These are phyloP conservation scores for Apostichopus japonicus DNA, from an alignment of 35 echinoderm and acorn worm species.

Conservation along the genomic window DNA sequence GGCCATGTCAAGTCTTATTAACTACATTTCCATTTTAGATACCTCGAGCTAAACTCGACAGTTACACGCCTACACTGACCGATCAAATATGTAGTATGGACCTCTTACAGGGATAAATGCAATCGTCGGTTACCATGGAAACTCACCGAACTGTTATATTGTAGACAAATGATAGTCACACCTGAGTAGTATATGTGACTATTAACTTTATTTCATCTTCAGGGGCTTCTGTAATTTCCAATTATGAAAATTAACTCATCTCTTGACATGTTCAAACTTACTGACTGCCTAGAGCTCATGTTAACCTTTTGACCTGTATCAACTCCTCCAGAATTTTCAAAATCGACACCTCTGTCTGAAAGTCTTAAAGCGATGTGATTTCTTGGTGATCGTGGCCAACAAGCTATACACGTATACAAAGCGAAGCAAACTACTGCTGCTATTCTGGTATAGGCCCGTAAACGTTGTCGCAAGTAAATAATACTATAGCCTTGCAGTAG, in stretches of 20 bases:
- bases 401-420: too few species aligned
- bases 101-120: conserved; percentile 1
- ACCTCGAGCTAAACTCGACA: background rate
- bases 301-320: background rate
- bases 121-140: background rate
- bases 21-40: background rate
- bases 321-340: background rate
- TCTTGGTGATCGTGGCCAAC: background rate
- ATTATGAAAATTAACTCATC: conserved; percentile 20
- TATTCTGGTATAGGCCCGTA: too few species aligned
- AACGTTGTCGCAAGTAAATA: too few species aligned
- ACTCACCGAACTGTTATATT: background rate
- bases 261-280: background rate
- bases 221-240: conserved; percentile 14
- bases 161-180: background rate
- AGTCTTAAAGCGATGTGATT: background rate
- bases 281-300: background rate
- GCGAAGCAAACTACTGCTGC: too few species aligned
- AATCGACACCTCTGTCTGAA: background rate
- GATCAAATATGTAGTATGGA: background rate
- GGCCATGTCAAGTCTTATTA: background rate
- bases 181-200: background rate
- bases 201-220: background rate
- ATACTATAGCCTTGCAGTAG: too few species aligned
- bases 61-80: background rate